Conservation (phyloP, 2,797 vertebrate genomes). For the Pelochelys cantorii region DNA sequence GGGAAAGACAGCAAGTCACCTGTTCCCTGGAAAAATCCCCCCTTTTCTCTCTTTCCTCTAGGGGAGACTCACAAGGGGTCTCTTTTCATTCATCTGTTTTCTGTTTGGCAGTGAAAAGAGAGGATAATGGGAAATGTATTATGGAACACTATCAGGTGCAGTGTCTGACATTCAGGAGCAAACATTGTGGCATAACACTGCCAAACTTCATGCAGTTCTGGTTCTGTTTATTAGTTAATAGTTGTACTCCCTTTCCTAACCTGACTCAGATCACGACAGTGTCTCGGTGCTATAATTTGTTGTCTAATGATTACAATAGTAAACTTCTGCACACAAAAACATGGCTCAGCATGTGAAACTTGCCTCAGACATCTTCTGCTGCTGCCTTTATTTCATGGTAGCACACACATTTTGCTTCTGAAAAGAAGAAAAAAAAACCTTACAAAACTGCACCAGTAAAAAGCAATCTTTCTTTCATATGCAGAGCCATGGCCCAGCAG, state of each 20-base stretch:
- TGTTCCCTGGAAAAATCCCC: not conserved
- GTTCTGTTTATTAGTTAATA: not conserved
- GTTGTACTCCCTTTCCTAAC: not conserved
- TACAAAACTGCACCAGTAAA: fast-evolving
- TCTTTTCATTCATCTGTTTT: not conserved
- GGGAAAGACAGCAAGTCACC: not conserved
- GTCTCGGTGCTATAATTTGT: not conserved
- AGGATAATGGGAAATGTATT: not conserved
- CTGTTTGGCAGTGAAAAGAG: not conserved
- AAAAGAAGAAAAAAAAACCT: not conserved
- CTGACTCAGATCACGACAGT: not conserved
- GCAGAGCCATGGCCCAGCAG: not conserved
- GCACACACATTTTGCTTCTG: not conserved
- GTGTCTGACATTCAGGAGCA: not conserved
- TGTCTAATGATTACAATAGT: not conserved
- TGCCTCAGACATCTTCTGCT: not conserved
- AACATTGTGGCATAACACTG: not conserved
- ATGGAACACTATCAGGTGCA: not conserved
- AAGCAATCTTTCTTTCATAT: not conserved
- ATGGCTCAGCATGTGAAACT: not conserved
- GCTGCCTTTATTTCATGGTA: not conserved
- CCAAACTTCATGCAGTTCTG: not conserved
- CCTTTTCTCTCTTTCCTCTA: not conserved
- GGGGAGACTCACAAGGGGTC: not conserved
- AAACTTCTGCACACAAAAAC: not conserved